phyloP scores from a whole-genome alignment of 2,888 invertebrate genomes.

The Dimorphilus gyrociliatus region DNA sequence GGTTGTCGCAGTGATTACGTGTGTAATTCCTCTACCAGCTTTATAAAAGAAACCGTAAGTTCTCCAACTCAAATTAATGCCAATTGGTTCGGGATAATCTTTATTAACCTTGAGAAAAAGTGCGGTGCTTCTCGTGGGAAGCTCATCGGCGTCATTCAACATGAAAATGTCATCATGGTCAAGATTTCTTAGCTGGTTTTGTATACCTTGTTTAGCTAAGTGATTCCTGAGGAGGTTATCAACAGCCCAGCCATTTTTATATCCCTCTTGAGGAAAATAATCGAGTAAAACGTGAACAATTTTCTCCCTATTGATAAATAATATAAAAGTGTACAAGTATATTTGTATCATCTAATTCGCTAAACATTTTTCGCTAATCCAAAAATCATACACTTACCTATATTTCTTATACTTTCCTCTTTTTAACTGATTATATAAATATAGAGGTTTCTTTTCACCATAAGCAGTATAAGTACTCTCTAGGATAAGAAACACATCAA shows the following conservation, averaged over 20 bases:
- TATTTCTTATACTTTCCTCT: neutral
- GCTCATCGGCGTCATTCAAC: conserved; percentile 4
- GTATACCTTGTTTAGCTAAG: conserved; percentile 3
- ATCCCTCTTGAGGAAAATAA: conserved; percentile 4
- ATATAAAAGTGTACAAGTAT: too few species aligned
- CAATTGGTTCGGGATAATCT: conserved; percentile 4
- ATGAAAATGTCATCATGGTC: conserved; percentile 5
- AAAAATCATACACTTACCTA: too few species aligned
- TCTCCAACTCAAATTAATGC: conserved; percentile 2
- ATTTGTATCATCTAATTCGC: too few species aligned
- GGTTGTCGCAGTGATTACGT: conserved; percentile 1
- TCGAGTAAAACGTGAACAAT: conserved; percentile 3
- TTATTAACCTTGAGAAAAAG: conserved; percentile 5
- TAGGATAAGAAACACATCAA: conserved; percentile 4
- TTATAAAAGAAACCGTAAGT: conserved; percentile 5
- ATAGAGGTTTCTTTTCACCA: conserved; percentile 5
- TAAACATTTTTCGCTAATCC: too few species aligned
- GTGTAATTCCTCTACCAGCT: neutral
- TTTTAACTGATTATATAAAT: conserved; percentile 1
- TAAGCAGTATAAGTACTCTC: conserved; percentile 4
- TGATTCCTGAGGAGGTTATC: conserved; percentile 2
- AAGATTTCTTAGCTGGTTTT: conserved; percentile 3
- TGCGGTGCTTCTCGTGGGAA: conserved; percentile 3
- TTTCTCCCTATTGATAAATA: too few species aligned
- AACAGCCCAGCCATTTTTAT: conserved; percentile 4